A percentile compares a stretch with the other conserved stretches of the same genome.
These are phyloP conservation scores for Aphelinus certus DNA, from an alignment of 1,140 invertebrate genomes.

Conservation along the genomic window DNA sequence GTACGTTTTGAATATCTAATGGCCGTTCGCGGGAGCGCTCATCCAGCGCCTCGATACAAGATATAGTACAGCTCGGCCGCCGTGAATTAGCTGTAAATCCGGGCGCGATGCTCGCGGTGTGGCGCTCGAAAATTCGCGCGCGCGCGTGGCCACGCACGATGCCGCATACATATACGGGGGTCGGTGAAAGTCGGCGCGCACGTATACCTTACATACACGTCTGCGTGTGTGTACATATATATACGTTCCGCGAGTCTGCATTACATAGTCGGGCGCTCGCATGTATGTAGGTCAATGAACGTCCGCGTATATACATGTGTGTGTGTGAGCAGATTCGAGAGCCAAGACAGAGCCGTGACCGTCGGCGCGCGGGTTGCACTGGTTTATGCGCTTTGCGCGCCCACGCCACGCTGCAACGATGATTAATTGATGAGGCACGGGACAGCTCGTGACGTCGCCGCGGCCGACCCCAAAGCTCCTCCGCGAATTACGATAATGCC, in stretches of 20 bases:
- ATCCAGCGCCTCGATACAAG: too few relatives aligned
- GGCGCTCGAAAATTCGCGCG: too few relatives aligned
- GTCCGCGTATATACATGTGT: conserved; percentile 36
- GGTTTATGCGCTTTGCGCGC: neutral
- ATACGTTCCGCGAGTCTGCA: too few relatives aligned
- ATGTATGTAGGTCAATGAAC: conserved; percentile 49
- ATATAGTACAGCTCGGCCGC: too few relatives aligned
- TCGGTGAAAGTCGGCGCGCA: neutral
- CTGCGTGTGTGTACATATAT: neutral
- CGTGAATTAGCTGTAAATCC: too few relatives aligned
- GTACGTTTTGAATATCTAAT: too few relatives aligned
- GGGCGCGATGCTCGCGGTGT: too few relatives aligned
- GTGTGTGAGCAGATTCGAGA: conserved; percentile 33
- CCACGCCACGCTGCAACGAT: neutral
- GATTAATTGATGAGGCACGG: conserved; percentile 15
- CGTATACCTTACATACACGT: neutral
- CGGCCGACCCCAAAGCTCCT: neutral
- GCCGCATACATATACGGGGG: too few relatives aligned
- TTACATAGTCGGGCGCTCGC: neutral
- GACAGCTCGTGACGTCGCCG: neutral
- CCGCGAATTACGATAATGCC: conserved; percentile 4
- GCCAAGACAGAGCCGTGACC: conserved; percentile 46
- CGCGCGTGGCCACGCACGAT: too few relatives aligned
- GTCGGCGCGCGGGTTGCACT: conserved; percentile 9
- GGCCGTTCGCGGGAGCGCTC: too few relatives aligned